These are phyloP conservation scores for Scaptomyza reducta DNA, from an alignment of 2,888 invertebrate species.

Conservation along the genomic window DNA sequence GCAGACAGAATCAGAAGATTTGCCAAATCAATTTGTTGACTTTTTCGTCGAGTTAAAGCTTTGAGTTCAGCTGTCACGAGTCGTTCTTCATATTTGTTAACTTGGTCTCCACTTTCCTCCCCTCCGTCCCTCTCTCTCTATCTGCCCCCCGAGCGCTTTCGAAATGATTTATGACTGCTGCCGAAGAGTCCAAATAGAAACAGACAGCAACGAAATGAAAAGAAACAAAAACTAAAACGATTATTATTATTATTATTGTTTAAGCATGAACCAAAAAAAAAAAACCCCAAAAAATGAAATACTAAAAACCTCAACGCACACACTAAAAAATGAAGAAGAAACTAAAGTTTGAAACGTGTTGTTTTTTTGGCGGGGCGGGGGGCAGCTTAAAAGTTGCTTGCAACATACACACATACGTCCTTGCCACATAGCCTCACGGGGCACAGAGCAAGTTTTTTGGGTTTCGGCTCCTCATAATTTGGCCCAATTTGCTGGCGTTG, in stretches of 20 bases:
- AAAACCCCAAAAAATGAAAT: not conserved
- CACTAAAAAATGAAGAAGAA: not conserved
- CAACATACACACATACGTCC: slow-evolving; percentile 1
- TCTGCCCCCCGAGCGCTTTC: not conserved
- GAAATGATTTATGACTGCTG: slow-evolving; percentile 47
- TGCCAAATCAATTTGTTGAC: too few relatives aligned
- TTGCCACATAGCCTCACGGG: slow-evolving; percentile 14
- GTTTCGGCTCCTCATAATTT: slow-evolving; percentile 66
- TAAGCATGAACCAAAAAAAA: slow-evolving; percentile 14
- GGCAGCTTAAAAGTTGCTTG: not conserved
- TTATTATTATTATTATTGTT: slow-evolving; percentile 56
- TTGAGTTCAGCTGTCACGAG: too few relatives aligned
- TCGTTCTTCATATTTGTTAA: too few relatives aligned
- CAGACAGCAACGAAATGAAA: slow-evolving; percentile 21
- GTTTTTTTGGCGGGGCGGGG: too few relatives aligned
- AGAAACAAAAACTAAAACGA: slow-evolving; percentile 40
- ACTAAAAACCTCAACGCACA: not conserved
- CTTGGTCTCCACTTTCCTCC: not conserved
- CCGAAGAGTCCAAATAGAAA: slow-evolving; percentile 24
- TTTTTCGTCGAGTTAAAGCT: too few relatives aligned
- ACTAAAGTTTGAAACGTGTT: not conserved
- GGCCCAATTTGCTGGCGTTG: slow-evolving; percentile 78
- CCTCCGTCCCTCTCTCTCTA: not conserved
- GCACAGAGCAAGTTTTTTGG: slow-evolving; percentile 15
- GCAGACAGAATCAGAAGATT: too few relatives aligned